Conservation (phyloP, 2,888 invertebrate genomes). For the Incurvaria masculella region DNA sequence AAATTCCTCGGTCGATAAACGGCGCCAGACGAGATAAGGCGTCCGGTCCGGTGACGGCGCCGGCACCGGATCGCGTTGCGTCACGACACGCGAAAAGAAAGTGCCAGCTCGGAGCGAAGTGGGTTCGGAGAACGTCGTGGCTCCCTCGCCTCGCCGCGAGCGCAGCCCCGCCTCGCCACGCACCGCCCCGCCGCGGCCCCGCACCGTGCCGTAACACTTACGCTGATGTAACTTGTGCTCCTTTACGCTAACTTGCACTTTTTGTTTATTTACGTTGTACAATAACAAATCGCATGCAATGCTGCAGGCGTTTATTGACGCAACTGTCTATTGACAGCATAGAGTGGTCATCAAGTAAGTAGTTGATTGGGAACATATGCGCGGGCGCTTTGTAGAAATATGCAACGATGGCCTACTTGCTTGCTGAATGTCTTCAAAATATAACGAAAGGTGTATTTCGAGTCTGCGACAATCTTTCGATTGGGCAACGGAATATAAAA, state of each 20-base stretch:
- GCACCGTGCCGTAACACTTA: conserved; percentile 19
- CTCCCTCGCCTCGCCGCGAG: conserved; percentile 23
- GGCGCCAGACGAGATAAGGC: conserved; percentile 19
- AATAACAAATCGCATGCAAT: background rate
- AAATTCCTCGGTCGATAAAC: conserved; percentile 32
- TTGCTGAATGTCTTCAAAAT: too few species aligned
- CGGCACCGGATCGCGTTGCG: conserved; percentile 31
- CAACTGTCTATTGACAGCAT: too few species aligned
- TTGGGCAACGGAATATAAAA: too few species aligned
- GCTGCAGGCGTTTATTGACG: too few species aligned
- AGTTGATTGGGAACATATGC: too few species aligned
- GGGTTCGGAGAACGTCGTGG: conserved; percentile 33
- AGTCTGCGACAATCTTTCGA: too few species aligned
- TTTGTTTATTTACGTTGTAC: conserved; percentile 11
- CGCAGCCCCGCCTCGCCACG: conserved; percentile 28
- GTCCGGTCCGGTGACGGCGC: conserved; percentile 20
- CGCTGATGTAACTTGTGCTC: conserved; percentile 25
- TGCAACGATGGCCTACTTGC: too few species aligned
- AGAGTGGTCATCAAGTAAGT: too few species aligned
- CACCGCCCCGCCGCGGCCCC: conserved; percentile 20
- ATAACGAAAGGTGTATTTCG: too few species aligned
- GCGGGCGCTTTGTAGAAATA: too few species aligned
- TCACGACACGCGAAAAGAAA: conserved; percentile 49
- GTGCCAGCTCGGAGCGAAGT: too few species aligned
- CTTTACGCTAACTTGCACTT: conserved; percentile 30